Conservation (phyloP, 2,888 invertebrate genomes). For the Acronicta psi region DNA sequence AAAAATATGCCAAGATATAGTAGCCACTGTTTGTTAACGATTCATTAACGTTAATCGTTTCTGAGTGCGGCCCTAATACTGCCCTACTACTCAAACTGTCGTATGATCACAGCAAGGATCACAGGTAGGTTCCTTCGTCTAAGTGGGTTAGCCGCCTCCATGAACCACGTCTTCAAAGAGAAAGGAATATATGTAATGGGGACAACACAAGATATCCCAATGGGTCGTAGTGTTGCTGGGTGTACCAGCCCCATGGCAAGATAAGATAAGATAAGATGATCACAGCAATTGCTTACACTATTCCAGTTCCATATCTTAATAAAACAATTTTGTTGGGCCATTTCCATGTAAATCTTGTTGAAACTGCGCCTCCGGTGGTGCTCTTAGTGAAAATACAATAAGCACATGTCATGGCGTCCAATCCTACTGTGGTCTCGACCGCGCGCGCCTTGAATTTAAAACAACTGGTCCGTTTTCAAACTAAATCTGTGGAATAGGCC, state of each 20-base stretch:
- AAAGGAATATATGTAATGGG: no score
- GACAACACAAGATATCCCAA: no score
- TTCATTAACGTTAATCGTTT: no score
- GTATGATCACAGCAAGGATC: background rate
- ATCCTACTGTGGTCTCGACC: slow-evolving; percentile 57
- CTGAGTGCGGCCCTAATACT: no score
- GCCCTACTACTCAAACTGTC: no score
- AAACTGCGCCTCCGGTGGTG: slow-evolving; percentile 51
- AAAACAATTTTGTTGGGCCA: slow-evolving; percentile 50
- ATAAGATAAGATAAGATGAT: background rate
- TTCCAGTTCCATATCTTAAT: slow-evolving; percentile 27
- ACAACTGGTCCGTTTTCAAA: slow-evolving; percentile 61
- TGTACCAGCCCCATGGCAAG: no score
- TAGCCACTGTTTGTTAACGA: no score
- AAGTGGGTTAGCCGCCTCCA: no score
- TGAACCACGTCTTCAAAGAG: no score
- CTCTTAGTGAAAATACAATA: slow-evolving; percentile 70
- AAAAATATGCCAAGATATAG: no score
- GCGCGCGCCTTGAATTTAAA: slow-evolving; percentile 71
- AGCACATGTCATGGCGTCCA: slow-evolving; percentile 66
- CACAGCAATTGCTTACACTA: background rate
- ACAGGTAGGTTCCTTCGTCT: no score
- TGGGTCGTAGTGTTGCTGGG: no score
- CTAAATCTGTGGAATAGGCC: slow-evolving; percentile 58
- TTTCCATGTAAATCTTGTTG: slow-evolving; percentile 57